phyloP scores from a whole-genome alignment of 1,140 invertebrate genomes.

The Drosophila truncata region DNA sequence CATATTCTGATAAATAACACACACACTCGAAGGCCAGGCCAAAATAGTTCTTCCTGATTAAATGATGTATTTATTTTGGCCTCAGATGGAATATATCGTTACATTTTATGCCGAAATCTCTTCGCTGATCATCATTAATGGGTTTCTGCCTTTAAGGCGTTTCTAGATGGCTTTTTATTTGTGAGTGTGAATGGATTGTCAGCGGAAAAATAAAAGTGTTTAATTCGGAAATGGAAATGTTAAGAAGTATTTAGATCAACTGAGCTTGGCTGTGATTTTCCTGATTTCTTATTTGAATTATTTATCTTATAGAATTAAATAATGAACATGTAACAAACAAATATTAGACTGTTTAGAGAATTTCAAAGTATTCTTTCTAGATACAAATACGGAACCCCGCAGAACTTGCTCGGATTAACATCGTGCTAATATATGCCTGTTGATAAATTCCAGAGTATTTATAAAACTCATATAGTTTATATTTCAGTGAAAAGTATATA shows the following conservation, averaged over 20 bases:
- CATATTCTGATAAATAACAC: conserved; percentile 14
- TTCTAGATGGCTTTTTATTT: not conserved
- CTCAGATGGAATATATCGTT: conserved; percentile 32
- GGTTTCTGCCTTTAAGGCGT: conserved; percentile 5
- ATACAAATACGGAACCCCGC: not conserved
- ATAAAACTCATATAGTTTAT: too few relatives aligned
- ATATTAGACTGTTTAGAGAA: not conserved
- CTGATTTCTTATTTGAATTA: not conserved
- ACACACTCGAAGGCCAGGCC: conserved; percentile 1
- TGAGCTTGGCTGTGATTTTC: not conserved
- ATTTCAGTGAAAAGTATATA: too few relatives aligned
- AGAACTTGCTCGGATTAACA: not conserved
- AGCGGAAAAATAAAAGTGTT: conserved; percentile 1
- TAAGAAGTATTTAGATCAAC: not conserved
- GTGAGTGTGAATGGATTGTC: not conserved
- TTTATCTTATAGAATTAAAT: too few relatives aligned
- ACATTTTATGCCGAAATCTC: conserved; percentile 38
- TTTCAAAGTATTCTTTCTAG: not conserved
- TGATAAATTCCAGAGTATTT: too few relatives aligned
- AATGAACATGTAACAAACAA: not conserved
- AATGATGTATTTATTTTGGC: conserved; percentile 57
- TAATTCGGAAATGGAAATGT: not conserved
- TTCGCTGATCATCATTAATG: conserved; percentile 24
- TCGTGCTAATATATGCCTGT: too few relatives aligned
- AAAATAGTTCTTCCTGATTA: conserved; percentile 22